These are phyloP conservation scores for Melanotaenia duboulayi DNA, from an alignment of 2,113 vertebrate species.

Conservation along the genomic window DNA sequence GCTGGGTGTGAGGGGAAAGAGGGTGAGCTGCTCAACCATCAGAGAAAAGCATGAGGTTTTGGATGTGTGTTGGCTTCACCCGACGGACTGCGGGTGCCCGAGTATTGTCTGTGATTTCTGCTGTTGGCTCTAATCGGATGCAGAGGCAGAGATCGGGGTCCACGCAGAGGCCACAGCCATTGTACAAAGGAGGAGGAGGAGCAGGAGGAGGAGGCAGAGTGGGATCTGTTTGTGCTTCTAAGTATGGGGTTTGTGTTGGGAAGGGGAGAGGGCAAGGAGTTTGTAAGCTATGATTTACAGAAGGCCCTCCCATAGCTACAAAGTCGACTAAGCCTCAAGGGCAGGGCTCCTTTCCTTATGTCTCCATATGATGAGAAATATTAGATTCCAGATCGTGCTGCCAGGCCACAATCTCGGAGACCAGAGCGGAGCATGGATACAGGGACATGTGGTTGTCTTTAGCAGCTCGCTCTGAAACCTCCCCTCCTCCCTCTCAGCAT, in stretches of 20 bases:
- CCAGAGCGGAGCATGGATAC: constrained; percentile 63
- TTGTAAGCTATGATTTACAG: constrained; percentile 74
- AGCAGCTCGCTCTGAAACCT: constrained; percentile 63
- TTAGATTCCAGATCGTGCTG: constrained; percentile 77
- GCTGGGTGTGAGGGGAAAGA: no score
- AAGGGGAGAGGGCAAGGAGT: constrained; percentile 55
- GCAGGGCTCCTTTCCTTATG: constrained; percentile 59
- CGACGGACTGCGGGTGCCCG: no score
- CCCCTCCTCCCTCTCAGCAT: constrained; percentile 52
- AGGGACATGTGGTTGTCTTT: constrained; percentile 88
- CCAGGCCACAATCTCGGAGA: constrained; percentile 88
- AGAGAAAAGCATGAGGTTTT: no score
- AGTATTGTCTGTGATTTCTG: no score
- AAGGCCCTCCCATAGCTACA: constrained; percentile 62
- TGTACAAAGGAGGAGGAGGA: not conserved
- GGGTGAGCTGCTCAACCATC: no score
- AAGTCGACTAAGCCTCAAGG: constrained; percentile 50
- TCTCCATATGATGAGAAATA: constrained; percentile 76
- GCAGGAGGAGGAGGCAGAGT: constrained; percentile 2
- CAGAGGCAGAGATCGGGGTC: constrained; percentile 12
- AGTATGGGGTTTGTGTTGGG: constrained; percentile 57
- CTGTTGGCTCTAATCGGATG: no score
- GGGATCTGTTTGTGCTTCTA: constrained; percentile 61
- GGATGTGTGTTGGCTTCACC: no score
- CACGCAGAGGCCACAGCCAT: constrained; percentile 43